Conservation (phyloP, 2,888 invertebrate species). For the Fabriciana adippe region DNA sequence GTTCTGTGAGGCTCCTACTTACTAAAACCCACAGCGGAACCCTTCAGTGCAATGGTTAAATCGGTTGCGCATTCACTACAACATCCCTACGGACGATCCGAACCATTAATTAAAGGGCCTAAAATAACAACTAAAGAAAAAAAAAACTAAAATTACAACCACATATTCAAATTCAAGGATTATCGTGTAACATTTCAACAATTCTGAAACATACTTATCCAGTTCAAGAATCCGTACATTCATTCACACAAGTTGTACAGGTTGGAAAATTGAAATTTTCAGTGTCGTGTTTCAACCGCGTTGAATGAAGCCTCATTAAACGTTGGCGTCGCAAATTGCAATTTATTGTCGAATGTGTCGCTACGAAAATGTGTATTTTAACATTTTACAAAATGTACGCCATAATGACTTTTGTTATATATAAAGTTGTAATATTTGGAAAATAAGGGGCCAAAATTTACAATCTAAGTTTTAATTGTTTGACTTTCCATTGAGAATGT, state of each 20-base stretch:
- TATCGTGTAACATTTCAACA: too few relatives aligned
- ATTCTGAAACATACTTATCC: neutral
- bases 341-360: conserved; percentile 46
- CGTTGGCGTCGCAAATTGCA: conserved; percentile 53
- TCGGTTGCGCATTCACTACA: too few relatives aligned
- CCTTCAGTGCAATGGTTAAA: too few relatives aligned
- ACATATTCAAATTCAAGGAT: too few relatives aligned
- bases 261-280: conserved; percentile 50
- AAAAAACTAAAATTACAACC: too few relatives aligned
- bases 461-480: too few relatives aligned
- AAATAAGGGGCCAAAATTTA: neutral
- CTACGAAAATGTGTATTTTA: conserved; percentile 40
- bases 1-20: too few relatives aligned
- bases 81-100: too few relatives aligned
- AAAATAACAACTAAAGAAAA: too few relatives aligned
- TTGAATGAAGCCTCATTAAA: conserved; percentile 60
- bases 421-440: neutral
- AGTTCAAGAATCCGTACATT: neutral
- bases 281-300: conserved; percentile 50
- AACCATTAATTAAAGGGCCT: too few relatives aligned
- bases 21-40: too few relatives aligned
- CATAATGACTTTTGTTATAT: conserved; percentile 10
- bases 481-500: too few relatives aligned
- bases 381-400: conserved; percentile 21
- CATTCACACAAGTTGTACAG: conserved; percentile 18